Evolutionary conservation across 1,140 invertebrate species (phyloP), one percentile per base, ranked within the genome.

Genomic region (Pentalonia nigronervosa): DNA sequence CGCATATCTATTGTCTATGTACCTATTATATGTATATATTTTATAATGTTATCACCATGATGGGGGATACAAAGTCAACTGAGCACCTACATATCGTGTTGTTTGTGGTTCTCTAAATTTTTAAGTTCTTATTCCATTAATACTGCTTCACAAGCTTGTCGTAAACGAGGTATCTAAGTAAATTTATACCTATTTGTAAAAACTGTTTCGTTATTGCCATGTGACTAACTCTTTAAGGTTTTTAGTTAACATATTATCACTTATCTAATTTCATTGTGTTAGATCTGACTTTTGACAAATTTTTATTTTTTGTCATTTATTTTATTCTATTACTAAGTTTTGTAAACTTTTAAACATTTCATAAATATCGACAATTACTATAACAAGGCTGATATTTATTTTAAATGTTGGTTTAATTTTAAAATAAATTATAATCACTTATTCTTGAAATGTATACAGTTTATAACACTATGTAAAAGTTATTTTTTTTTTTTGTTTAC

Each of bases 301-400:
- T 76, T 1, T 76, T 76, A 76, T 76, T 76, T n/a, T 14, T 30
- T n/a, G 30, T 67, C 60, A 67, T 67, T 7, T 25, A 30, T 60
- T 60, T 1, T 60, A 30, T 30, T 30, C 8, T 67, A 11, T 67
- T 67, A 67, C 30, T 3, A n/a, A 76, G 60, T 76, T n/a, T 17
- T 67, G 60, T 67, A 67, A n/a, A n/a, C n/a, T 67, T 76, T n/a
- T 76, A n/a, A 76, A 76, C 60, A 76, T 76, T 30, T 67, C 14
- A 76, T 76, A 76, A 76, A 76, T 76, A 76, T 76, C 60, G 60
- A 76, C 60, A 76, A 76, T 76, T 76, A n/a, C 14, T 76, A 76
- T 76, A 76, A n/a, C 60, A 76, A 76, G 60, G 60, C 60, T 76
- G 60, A 76, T 76, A 76, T 76, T 76, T 76, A 76, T 76, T 76